Conservation (phyloP, 23 tunicate genomes). For the Ciona savignyi region DNA sequence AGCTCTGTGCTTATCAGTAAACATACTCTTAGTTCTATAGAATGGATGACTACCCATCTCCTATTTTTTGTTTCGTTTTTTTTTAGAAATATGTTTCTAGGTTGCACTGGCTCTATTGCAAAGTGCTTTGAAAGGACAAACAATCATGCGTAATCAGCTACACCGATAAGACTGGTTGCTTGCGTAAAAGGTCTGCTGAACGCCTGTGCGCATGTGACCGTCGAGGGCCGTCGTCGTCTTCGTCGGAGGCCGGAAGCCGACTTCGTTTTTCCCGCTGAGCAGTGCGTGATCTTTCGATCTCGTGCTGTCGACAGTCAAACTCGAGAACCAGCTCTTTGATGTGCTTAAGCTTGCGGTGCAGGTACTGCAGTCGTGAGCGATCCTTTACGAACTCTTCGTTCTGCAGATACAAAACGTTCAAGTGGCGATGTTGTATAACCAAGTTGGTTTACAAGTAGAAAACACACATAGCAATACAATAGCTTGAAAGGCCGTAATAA, state of each 20-base stretch:
- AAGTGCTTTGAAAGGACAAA: not conserved
- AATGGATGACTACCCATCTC: too few relatives aligned
- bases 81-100: not conserved
- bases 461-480: too few relatives aligned
- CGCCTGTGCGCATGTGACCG: slow-evolving; percentile 5
- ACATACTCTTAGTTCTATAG: too few relatives aligned
- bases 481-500: too few relatives aligned
- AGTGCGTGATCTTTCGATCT: not conserved
- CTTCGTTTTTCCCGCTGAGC: not conserved
- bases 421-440: too few relatives aligned
- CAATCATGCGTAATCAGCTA: too few relatives aligned
- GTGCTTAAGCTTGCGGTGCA: slow-evolving; percentile 79
- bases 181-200: slow-evolving; percentile 9
- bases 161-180: slow-evolving; percentile 4
- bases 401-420: slow-evolving; percentile 15
- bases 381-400: slow-evolving; percentile 39
- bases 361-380: slow-evolving; percentile 44
- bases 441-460: too few relatives aligned
- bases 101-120: not conserved
- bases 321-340: slow-evolving; percentile 69
- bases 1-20: too few relatives aligned
- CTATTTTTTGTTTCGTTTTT: not conserved
- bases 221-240: not conserved
- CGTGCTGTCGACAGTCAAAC: slow-evolving; percentile 39
- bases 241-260: not conserved